These are phyloP conservation scores for Panthera uncia DNA, from an alignment of 2,113 vertebrate species.

Conservation along the genomic window DNA sequence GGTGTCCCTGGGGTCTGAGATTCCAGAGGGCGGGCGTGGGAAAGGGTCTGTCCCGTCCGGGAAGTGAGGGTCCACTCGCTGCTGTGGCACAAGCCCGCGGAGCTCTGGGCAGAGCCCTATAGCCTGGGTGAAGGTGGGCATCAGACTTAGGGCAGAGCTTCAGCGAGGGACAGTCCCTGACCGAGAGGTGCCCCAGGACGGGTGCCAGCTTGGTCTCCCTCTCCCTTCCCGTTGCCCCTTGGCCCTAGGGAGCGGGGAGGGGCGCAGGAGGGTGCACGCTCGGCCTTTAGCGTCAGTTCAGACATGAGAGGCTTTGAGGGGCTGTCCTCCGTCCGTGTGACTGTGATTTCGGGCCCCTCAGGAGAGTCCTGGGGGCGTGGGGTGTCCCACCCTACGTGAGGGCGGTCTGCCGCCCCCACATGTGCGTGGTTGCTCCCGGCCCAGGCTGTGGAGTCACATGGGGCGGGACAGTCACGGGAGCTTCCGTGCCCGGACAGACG, in stretches of 20 bases:
- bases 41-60: not conserved
- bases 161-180: accelerated
- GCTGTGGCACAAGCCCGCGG: not conserved
- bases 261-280: not conserved
- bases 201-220: accelerated
- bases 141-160: not conserved
- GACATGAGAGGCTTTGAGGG: not conserved
- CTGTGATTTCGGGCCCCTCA: not conserved
- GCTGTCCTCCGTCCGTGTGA: not conserved
- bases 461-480: not conserved
- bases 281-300: not conserved
- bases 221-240: not conserved
- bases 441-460: not conserved
- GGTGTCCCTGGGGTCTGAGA: not conserved
- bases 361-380: not conserved
- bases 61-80: not conserved
- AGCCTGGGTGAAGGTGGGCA: not conserved
- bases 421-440: not conserved
- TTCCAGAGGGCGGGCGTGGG: accelerated
- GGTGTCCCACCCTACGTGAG: too few relatives aligned
- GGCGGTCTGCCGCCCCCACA: not conserved
- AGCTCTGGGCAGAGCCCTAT: not conserved
- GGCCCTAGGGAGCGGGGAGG: not conserved
- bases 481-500: not conserved
- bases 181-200: not conserved